Conservation (phyloP, 2,113 vertebrate genomes). For the Pholis gunnellus region DNA sequence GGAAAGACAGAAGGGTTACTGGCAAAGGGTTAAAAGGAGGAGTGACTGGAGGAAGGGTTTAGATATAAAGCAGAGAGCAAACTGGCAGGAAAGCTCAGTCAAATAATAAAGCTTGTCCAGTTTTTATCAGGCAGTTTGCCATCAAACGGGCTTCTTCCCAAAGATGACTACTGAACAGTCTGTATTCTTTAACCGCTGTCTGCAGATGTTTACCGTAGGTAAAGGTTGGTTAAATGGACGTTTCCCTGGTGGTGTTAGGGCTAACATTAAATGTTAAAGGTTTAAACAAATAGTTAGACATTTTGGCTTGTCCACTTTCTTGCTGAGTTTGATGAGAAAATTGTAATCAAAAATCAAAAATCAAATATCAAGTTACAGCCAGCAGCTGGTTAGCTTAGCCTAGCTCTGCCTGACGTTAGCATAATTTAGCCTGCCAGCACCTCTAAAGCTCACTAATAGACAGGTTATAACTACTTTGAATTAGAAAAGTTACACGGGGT, state of each 20-base stretch:
- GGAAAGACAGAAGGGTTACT: conserved; percentile 77
- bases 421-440: neutral
- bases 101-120: conserved; percentile 55
- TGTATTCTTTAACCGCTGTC: conserved; percentile 40
- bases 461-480: neutral
- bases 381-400: neutral
- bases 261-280: conserved; percentile 5
- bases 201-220: conserved; percentile 32
- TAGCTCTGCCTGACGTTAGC: neutral
- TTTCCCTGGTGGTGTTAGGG: neutral
- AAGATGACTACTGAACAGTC: conserved; percentile 40
- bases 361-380: neutral
- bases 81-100: conserved; percentile 55
- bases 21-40: conserved; percentile 67
- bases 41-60: conserved; percentile 57
- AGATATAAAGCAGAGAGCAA: conserved; percentile 52
- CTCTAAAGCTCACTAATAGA: neutral
- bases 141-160: neutral
- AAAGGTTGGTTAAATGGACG: conserved; percentile 17
- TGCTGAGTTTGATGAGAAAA: neutral
- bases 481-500: neutral
- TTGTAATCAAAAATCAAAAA: too few species aligned
- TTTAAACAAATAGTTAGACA: conserved; percentile 16
- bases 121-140: conserved; percentile 7
- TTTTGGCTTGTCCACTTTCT: conserved; percentile 5